Conservation (phyloP, 2,797 vertebrate genomes). For the Bovichtus diacanthus region DNA sequence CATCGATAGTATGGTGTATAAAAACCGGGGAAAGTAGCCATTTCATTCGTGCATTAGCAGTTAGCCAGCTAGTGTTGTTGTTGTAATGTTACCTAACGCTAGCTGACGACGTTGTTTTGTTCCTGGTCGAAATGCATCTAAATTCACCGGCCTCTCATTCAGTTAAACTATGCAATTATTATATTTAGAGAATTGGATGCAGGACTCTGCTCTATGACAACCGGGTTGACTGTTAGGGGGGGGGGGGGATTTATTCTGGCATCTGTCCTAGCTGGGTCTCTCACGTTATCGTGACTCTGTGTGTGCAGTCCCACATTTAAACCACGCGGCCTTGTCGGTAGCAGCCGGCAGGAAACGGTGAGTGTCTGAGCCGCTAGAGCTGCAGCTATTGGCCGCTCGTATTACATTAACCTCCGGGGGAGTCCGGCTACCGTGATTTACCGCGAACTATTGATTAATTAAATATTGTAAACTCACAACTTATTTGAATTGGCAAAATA, state of each 20-base stretch:
- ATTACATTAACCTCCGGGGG: constrained; percentile 26
- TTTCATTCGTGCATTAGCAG: constrained; percentile 51
- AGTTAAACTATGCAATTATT: fast-evolving
- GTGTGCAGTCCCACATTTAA: constrained; percentile 83
- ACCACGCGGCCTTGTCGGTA: constrained; percentile 85
- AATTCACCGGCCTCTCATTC: not conserved
- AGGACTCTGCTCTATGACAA: fast-evolving
- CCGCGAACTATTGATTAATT: not conserved
- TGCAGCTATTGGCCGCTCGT: constrained; percentile 71
- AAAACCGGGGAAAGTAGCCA: not conserved
- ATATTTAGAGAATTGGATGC: fast-evolving
- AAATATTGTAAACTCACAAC: not conserved
- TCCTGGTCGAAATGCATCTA: constrained; percentile 35
- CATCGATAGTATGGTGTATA: fast-evolving
- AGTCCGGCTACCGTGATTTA: not conserved
- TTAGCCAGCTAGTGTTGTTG: constrained; percentile 75
- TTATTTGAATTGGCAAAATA: not conserved
- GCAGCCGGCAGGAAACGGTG: constrained; percentile 80
- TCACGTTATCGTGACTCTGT: constrained; percentile 49
- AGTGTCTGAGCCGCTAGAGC: constrained; percentile 54
- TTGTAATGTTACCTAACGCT: constrained; percentile 73
- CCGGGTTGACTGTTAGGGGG: not conserved
- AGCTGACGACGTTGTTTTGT: constrained; percentile 67
- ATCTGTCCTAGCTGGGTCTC: constrained; percentile 5
- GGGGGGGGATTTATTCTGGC: not conserved